Conservation (phyloP, 2,888 invertebrate genomes). For the Rhogogaster chlorosoma region DNA sequence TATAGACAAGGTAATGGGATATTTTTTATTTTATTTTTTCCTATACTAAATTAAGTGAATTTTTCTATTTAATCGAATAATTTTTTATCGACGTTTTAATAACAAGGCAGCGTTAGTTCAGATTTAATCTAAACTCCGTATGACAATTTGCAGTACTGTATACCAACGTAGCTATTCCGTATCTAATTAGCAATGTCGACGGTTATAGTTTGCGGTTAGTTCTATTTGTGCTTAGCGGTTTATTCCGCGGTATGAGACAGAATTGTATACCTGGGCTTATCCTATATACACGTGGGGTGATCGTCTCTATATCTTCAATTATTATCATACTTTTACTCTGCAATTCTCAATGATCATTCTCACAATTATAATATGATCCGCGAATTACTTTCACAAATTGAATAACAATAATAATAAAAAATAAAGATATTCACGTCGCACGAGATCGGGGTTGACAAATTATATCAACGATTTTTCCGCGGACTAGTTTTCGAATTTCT, state of each 20-base stretch:
- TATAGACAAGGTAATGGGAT: not conserved
- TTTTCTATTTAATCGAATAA: not conserved
- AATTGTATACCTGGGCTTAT: not conserved
- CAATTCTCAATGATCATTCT: not conserved
- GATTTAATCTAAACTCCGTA: constrained; percentile 28
- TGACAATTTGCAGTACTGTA: constrained; percentile 11
- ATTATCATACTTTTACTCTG: not conserved
- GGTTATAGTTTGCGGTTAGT: constrained; percentile 49
- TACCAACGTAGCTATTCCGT: constrained; percentile 7
- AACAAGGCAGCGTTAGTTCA: not conserved
- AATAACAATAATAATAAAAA: not conserved
- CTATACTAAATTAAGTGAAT: not conserved
- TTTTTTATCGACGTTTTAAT: not conserved
- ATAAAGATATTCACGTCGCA: not conserved
- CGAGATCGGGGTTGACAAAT: too few species aligned
- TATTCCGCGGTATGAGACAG: constrained; percentile 13
- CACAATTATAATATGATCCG: not conserved
- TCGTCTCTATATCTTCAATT: not conserved
- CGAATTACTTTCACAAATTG: not conserved
- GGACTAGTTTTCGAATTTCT: not conserved
- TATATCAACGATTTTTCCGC: too few species aligned
- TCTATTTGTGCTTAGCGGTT: constrained; percentile 42
- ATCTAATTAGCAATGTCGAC: constrained; percentile 50
- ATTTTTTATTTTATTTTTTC: not conserved
- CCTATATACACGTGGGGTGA: not conserved